Evolutionary conservation across 2,797 vertebrate genomes (phyloP).

Genomic region (Sebastes miniatus): DNA sequence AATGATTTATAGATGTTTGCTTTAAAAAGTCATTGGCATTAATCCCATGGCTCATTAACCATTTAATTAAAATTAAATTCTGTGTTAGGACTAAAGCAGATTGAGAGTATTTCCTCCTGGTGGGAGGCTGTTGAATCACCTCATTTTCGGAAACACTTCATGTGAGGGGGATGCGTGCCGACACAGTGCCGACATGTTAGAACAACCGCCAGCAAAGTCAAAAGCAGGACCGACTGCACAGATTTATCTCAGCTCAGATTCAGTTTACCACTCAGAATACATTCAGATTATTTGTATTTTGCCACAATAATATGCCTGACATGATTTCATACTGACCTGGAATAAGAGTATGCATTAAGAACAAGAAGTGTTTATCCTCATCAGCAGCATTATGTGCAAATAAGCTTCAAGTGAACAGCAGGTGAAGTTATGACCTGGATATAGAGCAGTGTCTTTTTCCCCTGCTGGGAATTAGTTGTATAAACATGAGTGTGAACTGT

Average conservation of each 20-base stretch:
- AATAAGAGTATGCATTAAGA: background rate
- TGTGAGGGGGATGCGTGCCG: constrained; percentile 63
- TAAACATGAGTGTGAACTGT: constrained; percentile 49
- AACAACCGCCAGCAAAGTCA: constrained; percentile 36
- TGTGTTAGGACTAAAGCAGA: constrained; percentile 85
- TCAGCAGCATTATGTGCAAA: constrained; percentile 34
- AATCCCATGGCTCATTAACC: constrained; percentile 90
- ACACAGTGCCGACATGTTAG: constrained; percentile 55
- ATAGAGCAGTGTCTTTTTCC: constrained; percentile 11
- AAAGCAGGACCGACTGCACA: background rate
- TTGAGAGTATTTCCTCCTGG: constrained; percentile 83
- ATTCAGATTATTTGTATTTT: background rate
- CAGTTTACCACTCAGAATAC: background rate
- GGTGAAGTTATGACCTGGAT: constrained; percentile 50
- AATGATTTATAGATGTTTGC: constrained; percentile 90
- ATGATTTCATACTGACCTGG: constrained; percentile 5
- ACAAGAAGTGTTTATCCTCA: constrained; percentile 30
- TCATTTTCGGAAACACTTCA: constrained; percentile 78
- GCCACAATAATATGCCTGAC: background rate
- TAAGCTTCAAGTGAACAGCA: constrained; percentile 37
- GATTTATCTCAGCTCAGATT: constrained; percentile 15
- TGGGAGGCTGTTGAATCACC: constrained; percentile 80
- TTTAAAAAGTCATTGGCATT: constrained; percentile 90
- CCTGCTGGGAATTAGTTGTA: constrained; percentile 38
- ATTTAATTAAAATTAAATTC: constrained; percentile 91